These are phyloP conservation scores for Heptranchias perlo DNA, from an alignment of 2,113 vertebrate genomes.

Conservation along the genomic window DNA sequence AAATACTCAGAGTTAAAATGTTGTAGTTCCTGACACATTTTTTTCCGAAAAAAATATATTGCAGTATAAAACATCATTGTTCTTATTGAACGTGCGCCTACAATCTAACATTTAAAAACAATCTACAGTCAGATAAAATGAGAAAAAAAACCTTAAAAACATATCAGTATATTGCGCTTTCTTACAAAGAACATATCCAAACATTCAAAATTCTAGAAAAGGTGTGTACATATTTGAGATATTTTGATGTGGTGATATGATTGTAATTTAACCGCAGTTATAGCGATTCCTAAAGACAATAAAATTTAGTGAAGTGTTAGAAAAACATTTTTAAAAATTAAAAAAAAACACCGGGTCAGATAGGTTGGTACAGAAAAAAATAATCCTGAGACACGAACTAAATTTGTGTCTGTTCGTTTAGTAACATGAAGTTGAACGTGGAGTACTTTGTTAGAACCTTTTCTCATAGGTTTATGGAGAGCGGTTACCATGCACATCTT, in stretches of 20 bases:
- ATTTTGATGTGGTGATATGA: constrained; percentile 56
- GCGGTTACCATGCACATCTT: constrained; percentile 71
- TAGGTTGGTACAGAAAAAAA: constrained; percentile 65
- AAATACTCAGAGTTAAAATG: background rate
- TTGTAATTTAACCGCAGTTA: constrained; percentile 66
- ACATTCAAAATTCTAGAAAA: constrained; percentile 37
- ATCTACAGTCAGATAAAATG: background rate
- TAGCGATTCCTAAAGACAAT: constrained; percentile 48
- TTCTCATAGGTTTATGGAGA: constrained; percentile 52
- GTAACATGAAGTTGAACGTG: constrained; percentile 33
- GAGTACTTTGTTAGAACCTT: constrained; percentile 44
- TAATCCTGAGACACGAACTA: constrained; percentile 56
- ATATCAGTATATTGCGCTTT: constrained; percentile 35
- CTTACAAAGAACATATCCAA: constrained; percentile 38
- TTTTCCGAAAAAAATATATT: background rate
- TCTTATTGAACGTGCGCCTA: constrained; percentile 30
- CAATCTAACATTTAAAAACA: constrained; percentile 25
- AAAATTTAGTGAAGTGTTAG: constrained; percentile 63
- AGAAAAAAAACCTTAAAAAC: constrained; percentile 3
- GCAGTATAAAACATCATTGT: constrained; percentile 35
- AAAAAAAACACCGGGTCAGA: constrained; percentile 58
- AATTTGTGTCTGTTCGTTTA: constrained; percentile 36
- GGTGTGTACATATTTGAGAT: constrained; percentile 37
- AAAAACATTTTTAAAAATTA: constrained; percentile 40
- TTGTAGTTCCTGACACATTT: constrained; percentile 29